Percentiles rank a stretch among this genome's conserved stretches.
Evolutionary conservation across 2,113 vertebrate species (phyloP).

Genomic region (Origma solitaria): DNA sequence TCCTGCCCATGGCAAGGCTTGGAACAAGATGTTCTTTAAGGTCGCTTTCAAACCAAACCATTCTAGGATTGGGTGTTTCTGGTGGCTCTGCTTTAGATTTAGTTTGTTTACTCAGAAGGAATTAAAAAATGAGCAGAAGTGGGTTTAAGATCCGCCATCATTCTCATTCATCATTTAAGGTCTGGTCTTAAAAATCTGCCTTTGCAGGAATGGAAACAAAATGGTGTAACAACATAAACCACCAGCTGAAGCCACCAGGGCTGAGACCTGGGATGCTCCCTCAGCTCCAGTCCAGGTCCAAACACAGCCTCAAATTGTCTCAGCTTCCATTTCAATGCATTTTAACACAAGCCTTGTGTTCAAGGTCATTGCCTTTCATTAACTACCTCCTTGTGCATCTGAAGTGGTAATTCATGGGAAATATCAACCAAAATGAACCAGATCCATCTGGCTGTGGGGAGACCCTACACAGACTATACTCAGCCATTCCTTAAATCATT

Average conservation of each 20-base stretch:
- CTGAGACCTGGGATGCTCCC: accelerated
- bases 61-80: neutral
- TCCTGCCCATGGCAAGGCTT: neutral
- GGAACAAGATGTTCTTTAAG: neutral
- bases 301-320: neutral
- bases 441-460: neutral
- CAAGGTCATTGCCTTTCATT: neutral
- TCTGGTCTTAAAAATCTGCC: neutral
- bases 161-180: neutral
- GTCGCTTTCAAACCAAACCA: neutral
- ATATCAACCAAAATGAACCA: neutral
- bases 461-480: neutral
- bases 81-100: neutral
- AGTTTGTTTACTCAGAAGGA: neutral
- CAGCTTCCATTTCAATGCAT: neutral
- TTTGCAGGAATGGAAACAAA: neutral
- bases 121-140: neutral
- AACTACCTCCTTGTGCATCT: neutral
- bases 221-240: accelerated
- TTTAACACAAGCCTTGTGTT: neutral
- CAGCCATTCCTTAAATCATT: neutral
- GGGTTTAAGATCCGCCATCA: neutral
- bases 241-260: neutral
- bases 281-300: neutral
- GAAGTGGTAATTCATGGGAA: neutral